Evolutionary conservation across 2,113 vertebrate species (phyloP).

Genomic region (Morone saxatilis): DNA sequence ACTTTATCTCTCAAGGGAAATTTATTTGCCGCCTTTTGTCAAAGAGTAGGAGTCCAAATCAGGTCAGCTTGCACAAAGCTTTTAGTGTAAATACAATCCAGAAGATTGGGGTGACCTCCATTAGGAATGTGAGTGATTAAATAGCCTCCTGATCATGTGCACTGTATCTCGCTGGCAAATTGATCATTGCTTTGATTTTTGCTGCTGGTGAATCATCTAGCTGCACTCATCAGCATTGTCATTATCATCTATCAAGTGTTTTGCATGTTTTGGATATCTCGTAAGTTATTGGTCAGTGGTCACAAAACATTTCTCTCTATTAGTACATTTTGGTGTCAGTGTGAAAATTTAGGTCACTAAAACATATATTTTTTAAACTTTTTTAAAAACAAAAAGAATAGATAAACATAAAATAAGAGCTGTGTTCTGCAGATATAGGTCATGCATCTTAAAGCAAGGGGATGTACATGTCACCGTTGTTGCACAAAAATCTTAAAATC

Average conservation of each 20-base stretch:
- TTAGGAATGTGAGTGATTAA: conserved; percentile 48
- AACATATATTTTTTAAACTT: too few species aligned
- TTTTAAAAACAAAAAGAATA: too few species aligned
- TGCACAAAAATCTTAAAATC: neutral
- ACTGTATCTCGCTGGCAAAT: conserved; percentile 2
- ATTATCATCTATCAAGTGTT: neutral
- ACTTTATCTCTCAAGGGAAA: conserved; percentile 66
- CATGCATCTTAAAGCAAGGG: neutral
- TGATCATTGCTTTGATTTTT: conserved; percentile 13
- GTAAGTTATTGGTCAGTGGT: neutral
- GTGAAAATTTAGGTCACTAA: too few species aligned
- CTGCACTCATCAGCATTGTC: neutral
- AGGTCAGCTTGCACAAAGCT: conserved; percentile 34
- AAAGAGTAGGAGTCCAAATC: conserved; percentile 54
- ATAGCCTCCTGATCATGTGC: conserved; percentile 13
- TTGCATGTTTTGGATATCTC: neutral
- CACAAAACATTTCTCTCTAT: neutral
- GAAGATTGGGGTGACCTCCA: conserved; percentile 30
- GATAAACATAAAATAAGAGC: neutral
- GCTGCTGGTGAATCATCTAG: neutral
- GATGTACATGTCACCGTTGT: neutral
- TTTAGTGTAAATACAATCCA: conserved; percentile 44
- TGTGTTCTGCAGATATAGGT: neutral
- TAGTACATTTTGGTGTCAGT: neutral
- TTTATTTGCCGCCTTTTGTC: conserved; percentile 69